Evolutionary conservation across 2,888 invertebrate genomes (phyloP).

Genomic region (Cataglyphis rosenhaueri): DNA sequence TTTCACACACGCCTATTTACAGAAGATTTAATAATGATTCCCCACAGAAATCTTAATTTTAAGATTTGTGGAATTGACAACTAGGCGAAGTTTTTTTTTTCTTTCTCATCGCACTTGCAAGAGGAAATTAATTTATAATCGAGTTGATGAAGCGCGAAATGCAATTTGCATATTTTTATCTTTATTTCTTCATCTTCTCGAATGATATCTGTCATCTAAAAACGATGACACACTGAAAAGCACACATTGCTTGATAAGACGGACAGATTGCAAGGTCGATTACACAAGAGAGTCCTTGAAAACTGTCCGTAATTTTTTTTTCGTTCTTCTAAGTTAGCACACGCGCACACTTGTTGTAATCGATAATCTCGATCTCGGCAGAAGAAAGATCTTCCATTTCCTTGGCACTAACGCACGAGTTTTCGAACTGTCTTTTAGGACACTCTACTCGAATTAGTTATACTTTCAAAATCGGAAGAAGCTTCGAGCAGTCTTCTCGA

Average conservation of each 20-base stretch:
- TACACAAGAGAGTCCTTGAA: constrained; percentile 63
- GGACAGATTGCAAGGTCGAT: constrained; percentile 75
- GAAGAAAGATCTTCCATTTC: constrained; percentile 33
- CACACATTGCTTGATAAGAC: constrained; percentile 54
- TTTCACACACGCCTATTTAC: constrained; percentile 62
- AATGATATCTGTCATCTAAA: constrained; percentile 25
- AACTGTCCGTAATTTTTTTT: constrained; percentile 73
- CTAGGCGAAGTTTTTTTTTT: constrained; percentile 57
- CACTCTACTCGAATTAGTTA: constrained; percentile 26
- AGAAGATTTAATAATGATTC: constrained; percentile 49
- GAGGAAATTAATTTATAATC: constrained; percentile 39
- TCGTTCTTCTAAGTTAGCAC: constrained; percentile 62
- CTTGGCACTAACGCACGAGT: constrained; percentile 60
- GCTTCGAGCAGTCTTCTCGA: constrained; percentile 14
- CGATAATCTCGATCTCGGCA: constrained; percentile 40
- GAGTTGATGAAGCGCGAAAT: constrained; percentile 21
- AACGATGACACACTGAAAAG: constrained; percentile 49
- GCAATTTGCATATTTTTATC: constrained; percentile 36
- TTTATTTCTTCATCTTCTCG: constrained; percentile 14
- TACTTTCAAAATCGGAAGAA: constrained; percentile 44
- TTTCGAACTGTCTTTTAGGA: constrained; percentile 22
- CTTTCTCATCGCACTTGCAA: constrained; percentile 10
- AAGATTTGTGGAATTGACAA: constrained; percentile 66
- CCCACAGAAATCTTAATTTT: constrained; percentile 44
- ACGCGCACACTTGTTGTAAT: constrained; percentile 56